Evolutionary conservation across 2,797 vertebrate genomes (phyloP), one percentile per base, ranked within the genome.

Genomic region (Tenualosa ilisha): DNA sequence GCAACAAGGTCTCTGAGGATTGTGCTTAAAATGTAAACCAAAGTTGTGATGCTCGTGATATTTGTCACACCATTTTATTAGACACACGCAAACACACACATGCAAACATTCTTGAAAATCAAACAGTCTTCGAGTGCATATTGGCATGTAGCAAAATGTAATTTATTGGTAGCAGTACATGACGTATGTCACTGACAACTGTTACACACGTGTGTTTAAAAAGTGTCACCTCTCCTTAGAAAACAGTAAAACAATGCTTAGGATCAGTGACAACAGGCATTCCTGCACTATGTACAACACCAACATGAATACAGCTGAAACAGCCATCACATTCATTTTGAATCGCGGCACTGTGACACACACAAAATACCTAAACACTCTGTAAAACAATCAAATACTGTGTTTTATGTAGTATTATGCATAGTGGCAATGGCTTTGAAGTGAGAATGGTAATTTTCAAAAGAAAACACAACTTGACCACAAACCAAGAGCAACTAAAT

Each of bases 1-100:
- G 95, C 92, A 94, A 95, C 93, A 37, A 86, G 88, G 90, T 92
- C 85, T 88, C 83, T 50, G 26, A 26, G 82, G 81, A 88, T 68
- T 68, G 72, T 86, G 90, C 88, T 89, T 84, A 86, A 93, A 88
- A 90, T 50, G 82, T 88, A 87, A 92, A 90, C 83, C 82, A 87
- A 81, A 88, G n/a, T 85, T 86, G 88, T 82, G 82, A 86, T 59
- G 0, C 81, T 84, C 85, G 83, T 83, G 86, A 86, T 83, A 81
- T 75, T 85, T 88, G 15, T 40, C 65, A 72, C 65, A 72, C 31
- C 63, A 68, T 26, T 26, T 31, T 26, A 31, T 31, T 3, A 61
- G 13, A 65, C 22, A 51, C 50, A 51, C 50, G 8, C 50, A 51
- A 5, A 51, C 50, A 51, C 88, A 89, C 2, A 2, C 65, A 68